Evolutionary conservation across 2,113 vertebrate species (phyloP).

Genomic region (Stegostoma tigrinum): DNA sequence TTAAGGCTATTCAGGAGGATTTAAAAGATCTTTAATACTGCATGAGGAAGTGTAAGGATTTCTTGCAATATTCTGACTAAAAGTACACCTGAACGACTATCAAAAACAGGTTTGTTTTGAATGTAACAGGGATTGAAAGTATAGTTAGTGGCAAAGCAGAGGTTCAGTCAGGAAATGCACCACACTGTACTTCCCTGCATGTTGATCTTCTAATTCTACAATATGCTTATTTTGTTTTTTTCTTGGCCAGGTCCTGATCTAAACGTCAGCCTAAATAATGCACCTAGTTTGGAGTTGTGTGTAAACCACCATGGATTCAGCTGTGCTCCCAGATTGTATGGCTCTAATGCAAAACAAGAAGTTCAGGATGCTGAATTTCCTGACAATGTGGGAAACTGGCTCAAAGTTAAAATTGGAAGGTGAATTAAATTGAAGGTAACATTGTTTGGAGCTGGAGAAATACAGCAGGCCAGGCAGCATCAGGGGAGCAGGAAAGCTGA

Average conservation of each 20-base stretch:
- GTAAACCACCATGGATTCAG: background rate
- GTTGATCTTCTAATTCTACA: background rate
- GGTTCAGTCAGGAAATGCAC: background rate
- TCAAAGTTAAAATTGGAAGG: background rate
- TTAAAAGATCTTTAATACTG: background rate
- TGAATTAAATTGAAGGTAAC: background rate
- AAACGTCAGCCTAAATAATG: background rate
- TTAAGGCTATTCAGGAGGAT: background rate
- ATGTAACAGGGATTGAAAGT: background rate
- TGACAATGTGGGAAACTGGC: background rate
- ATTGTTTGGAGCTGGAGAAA: too few relatives aligned
- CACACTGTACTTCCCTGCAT: background rate
- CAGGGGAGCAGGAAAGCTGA: too few relatives aligned
- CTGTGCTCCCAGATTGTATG: background rate
- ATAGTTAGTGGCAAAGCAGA: background rate
- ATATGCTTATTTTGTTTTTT: too few relatives aligned
- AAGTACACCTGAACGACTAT: background rate
- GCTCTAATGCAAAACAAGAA: background rate
- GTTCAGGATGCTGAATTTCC: background rate
- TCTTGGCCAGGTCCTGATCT: too few relatives aligned
- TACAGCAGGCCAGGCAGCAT: too few relatives aligned
- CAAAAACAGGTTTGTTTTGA: background rate
- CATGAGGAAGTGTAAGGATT: background rate
- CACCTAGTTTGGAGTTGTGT: background rate
- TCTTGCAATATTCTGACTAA: background rate